Evolutionary conservation across 2,113 vertebrate genomes (phyloP), one percentile per base, ranked within the genome.

Genomic region (Tylochromis polylepis): DNA sequence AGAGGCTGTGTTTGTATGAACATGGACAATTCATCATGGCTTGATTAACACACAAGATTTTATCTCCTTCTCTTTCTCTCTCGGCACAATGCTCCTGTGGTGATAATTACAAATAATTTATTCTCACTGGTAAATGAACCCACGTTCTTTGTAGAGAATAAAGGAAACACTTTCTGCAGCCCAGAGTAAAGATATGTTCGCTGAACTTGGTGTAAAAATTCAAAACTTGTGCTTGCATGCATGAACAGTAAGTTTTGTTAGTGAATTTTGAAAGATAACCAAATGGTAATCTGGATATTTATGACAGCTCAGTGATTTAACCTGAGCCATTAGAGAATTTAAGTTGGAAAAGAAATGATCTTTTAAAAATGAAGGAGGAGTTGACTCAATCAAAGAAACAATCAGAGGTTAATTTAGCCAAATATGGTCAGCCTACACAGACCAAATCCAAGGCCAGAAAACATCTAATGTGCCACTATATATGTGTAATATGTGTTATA

Each of bases 1-100:
- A 89, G 85, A 85, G 89, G 87, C 92, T 81, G 49, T 94, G 94
- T 95, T 95, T 95, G 94, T 93, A 93, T 87, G 91, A 95, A 93
- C 90, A 90, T 20, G 83, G 92, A 94, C 92, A 92, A 95, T 96
- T 96, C 91, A 96, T 96, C 95, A 96, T 90, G 84, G 92, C 93
- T 96, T 96, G 95, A 96, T 96, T 96, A 96, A 95, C 94, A 95
- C 91, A 91, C 89, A 93, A 83, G 90, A 91, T 88, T 94, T 92
- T 95, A 72, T 88, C 86, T 88, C 80, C 75, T 70, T 83, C 75
- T 83, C 53, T 53, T 62, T 22, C 38, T 75, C 65, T 87, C 80
- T n/a, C 79, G 72, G 80, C 79, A 84, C 65, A 83, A 55, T 58
- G 41, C 79, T 93, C 94, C 88, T 85, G 90, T 90, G 79, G 91